Evolutionary conservation across 2,888 invertebrate species (phyloP), one percentile per base, ranked within the genome.

Genomic region (Acrocyrtus sp.): DNA sequence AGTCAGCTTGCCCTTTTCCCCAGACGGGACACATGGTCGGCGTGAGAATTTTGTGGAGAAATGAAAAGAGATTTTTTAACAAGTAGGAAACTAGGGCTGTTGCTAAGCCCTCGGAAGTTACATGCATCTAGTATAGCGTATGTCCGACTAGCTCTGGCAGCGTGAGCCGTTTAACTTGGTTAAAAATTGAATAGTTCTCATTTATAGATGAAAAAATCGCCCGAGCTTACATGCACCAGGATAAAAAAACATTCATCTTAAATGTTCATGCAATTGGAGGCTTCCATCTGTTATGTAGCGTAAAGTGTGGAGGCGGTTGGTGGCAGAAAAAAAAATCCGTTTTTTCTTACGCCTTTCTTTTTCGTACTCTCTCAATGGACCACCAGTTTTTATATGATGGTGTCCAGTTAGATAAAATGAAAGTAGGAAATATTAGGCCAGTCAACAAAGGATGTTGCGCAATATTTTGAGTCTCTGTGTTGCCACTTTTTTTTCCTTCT

Each of bases 391-490:
- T 50, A 48, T 56, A 41, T 66, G 66, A 39, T 68, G 26, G 51
- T 53, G 67, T 68, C 62, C 70, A 63, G 56, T 70, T 17, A 45
- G 60, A 68, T 68, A 65, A 57, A 72, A 48, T 60, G 57, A 63
- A 69, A 63, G 75, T 51, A 57, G 67, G 70, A 75, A 61, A 75
- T 67, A 70, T 70, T 70, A 19, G 70, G 39, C 61, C 50, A 70
- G 70, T 70, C 70, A 70, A 62, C 62, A 62, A 70, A 70, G 70
- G 56, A 70, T 70, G 70, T 62, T 70, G 53, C 62, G 50, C 57
- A 70, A 70, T 70, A 62, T 70, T 70, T 69, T 69, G 34, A 56
- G 17, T 70, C 62, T 57, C 70, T 56, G 62, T 70, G 70, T 62
- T 70, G 43, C 70, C 70, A 70, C 62, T 62, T 70, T 69, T 50